Evolutionary conservation across 2,797 vertebrate species (phyloP), one percentile per base, ranked within the genome.

Genomic region (Podarcis siculus): DNA sequence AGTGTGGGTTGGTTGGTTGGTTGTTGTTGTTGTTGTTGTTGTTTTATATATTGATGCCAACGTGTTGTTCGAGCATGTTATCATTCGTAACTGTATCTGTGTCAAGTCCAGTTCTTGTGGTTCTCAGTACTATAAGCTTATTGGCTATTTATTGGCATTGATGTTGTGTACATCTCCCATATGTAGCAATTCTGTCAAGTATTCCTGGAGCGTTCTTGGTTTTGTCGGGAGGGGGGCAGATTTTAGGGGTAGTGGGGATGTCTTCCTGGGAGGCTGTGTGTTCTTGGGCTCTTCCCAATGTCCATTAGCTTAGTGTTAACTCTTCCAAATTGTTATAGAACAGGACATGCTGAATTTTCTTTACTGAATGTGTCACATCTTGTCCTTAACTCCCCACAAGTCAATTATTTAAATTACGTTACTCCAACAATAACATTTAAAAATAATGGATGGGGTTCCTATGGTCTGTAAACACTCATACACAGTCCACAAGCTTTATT

Each of bases 141-240:
- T 64, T 2, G 79, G 49, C 71, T 77, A 79, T 88, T 45, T 5
- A 91, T 83, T 86, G 87, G 2, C 83, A 83, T 77, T 89, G 30
- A 61, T 78, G 69, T 0, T 7, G 30, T 94, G 2, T 86, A 30
- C 9, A 23, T 81, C 55, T 45, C 58, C 61, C 0, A 71, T n/a
- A 23, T 86, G 45, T 49, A 81, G 64, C 82, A 79, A 73, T 92
- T 95, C 39, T 91, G 5, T 93, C 32, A 77, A 85, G 10, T 37
- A 8, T 76, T 85, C 37, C 58, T 32, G 13, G 58, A 23, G 37
- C 35, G 8, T 21, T 42, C 42, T 10, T 21, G 23, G 4, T 27
- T 45, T 79, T 64, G 30, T 42, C 37, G 1, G 13, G 3, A 1
- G 13, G 3, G 21, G 35, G 15, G 30, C 49, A 55, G 49, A 55